These are phyloP conservation scores for Labeo rohita DNA, from an alignment of 2,113 vertebrate species.

Conservation along the genomic window DNA sequence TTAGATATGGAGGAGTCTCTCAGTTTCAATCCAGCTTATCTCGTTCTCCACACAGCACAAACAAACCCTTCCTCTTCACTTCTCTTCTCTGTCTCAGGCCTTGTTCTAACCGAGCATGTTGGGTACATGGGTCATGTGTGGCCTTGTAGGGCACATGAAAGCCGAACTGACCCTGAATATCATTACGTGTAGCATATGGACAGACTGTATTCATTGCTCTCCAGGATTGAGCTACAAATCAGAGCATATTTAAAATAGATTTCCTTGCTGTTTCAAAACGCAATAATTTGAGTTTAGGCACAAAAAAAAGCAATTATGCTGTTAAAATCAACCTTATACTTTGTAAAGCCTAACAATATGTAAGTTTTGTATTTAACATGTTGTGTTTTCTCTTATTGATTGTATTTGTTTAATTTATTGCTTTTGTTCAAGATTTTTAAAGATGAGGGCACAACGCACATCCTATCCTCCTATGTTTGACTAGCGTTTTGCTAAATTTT, in stretches of 20 bases:
- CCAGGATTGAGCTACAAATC: background rate
- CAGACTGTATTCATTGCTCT: background rate
- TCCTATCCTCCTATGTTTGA: background rate
- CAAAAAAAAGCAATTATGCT: background rate
- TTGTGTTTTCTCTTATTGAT: background rate
- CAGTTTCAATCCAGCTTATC: slow-evolving; percentile 61
- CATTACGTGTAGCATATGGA: background rate
- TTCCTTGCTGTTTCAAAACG: background rate
- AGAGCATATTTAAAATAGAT: background rate
- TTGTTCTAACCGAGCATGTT: slow-evolving; percentile 29
- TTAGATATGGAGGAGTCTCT: slow-evolving; percentile 57
- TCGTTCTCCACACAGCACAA: slow-evolving; percentile 55
- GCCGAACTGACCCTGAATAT: background rate
- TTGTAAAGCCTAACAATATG: background rate
- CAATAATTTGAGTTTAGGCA: background rate
- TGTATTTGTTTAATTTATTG: background rate
- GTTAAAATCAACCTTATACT: background rate
- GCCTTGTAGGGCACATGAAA: slow-evolving; percentile 35
- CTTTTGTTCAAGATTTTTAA: background rate
- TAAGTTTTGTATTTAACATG: background rate
- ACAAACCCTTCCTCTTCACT: slow-evolving; percentile 48
- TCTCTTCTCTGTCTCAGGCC: slow-evolving; percentile 38
- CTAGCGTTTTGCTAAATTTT: background rate
- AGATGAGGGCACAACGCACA: background rate
- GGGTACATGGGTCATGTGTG: slow-evolving; percentile 20